Evolutionary conservation across 2,113 vertebrate species (phyloP), one percentile per base, ranked within the genome.

Genomic region (Gobio gobio): DNA sequence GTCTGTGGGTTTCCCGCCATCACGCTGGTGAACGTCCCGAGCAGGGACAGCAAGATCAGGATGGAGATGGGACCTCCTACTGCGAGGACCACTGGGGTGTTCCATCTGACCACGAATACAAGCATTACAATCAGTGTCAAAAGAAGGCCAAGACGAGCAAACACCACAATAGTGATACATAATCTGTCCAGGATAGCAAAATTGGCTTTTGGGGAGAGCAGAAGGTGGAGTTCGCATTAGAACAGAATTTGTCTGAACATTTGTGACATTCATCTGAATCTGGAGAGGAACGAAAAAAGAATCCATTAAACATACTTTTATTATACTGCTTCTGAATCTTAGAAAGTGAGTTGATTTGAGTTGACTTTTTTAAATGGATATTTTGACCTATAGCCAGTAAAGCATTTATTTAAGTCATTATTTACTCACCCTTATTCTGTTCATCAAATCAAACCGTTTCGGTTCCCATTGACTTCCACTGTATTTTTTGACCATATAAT

Each of bases 1-100:
- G 2, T n/a, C 0, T 0, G n/a, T 85, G 56, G 90, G 91, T 78
- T 8, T 5, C n/a, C 89, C 92, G 70, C 90, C 84, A 89, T 16
- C 16, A 86, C 92, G 85, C 94, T 95, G 40, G 90, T 84, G 88
- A 97, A 97, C 77, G 92, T 94, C 70, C 93, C 83, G 40, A 95
- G 87, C 40, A 97, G 95, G 64, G 95, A 95, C 78, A 95, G 36
- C 24, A 97, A 94, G 29, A 96, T 95, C 40, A 96, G n/a, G 0
- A 95, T 93, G 87, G 92, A 92, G 72, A 97, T 82, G 0, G 72
- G 89, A 24, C 94, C 95, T 2, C 95, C 94, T 0, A 93, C 95
- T 0, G 96, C 94, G 26, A 94, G 95, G 24, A 96, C 96, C 0
- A 95, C 89, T 0, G 95, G 96, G 0, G 96, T 97, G 64, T 92